Conservation (phyloP, 2,888 invertebrate species). For the Ichneumoninae sp. region DNA sequence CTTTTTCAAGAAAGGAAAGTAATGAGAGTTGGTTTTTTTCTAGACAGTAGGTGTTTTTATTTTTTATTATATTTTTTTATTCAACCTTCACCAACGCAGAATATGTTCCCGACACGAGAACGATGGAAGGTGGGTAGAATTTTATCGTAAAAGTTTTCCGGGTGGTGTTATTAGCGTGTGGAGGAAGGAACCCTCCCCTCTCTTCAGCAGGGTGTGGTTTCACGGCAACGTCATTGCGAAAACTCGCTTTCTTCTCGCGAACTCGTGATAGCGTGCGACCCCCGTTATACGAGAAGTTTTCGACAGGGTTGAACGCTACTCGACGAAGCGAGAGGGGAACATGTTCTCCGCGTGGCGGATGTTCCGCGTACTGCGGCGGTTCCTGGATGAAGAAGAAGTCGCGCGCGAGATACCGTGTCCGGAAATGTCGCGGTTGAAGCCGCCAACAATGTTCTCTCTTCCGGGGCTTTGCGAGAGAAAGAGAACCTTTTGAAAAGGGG, state of each 20-base stretch:
- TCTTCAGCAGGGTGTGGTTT: neutral
- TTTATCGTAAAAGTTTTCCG: slow-evolving; percentile 62
- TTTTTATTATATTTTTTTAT: slow-evolving; percentile 5
- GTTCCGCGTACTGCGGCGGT: slow-evolving; percentile 18
- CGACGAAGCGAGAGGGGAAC: slow-evolving; percentile 36
- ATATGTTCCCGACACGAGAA: slow-evolving; percentile 26
- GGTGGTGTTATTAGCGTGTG: slow-evolving; percentile 53
- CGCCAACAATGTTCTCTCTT: slow-evolving; percentile 48
- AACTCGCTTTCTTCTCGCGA: slow-evolving; percentile 16
- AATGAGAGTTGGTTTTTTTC: slow-evolving; percentile 40
- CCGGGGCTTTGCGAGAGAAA: slow-evolving; percentile 56
- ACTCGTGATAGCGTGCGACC: slow-evolving; percentile 5
- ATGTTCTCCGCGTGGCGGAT: slow-evolving; percentile 13
- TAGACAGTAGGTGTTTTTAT: slow-evolving; percentile 5
- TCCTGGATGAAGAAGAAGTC: slow-evolving; percentile 15
- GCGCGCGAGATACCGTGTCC: slow-evolving; percentile 47
- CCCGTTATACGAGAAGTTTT: slow-evolving; percentile 48
- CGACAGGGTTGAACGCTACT: slow-evolving; percentile 27
- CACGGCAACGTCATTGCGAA: neutral
- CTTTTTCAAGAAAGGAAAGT: slow-evolving; percentile 13
- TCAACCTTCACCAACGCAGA: slow-evolving; percentile 2
- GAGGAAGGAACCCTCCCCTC: neutral
- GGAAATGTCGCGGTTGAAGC: slow-evolving; percentile 61
- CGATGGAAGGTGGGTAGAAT: slow-evolving; percentile 45
- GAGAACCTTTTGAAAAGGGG: slow-evolving; percentile 53